phyloP scores from a whole-genome alignment of 2,113 vertebrate genomes.

The Andinoacara biseriatus region DNA sequence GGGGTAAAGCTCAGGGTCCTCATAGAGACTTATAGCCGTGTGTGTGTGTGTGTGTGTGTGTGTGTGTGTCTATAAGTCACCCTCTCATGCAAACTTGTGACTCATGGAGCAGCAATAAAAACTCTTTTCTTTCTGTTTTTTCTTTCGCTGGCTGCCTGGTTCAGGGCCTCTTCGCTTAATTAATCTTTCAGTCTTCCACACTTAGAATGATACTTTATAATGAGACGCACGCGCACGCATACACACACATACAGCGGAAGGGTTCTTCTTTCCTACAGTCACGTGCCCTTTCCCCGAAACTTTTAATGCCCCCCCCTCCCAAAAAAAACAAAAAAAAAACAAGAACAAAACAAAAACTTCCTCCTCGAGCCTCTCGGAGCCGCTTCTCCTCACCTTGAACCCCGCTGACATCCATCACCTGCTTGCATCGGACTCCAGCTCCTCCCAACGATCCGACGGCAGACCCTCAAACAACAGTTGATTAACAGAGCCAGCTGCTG shows the following conservation, averaged over 20 bases:
- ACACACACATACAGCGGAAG: background rate
- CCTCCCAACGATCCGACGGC: conserved; percentile 12
- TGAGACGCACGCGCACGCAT: background rate
- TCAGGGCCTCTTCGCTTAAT: background rate
- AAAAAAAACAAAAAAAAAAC: too few species aligned
- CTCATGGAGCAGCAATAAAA: conserved; percentile 33
- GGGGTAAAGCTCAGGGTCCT: background rate
- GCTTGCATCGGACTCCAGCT: conserved; percentile 57
- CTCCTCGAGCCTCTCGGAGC: background rate
- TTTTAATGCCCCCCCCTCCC: background rate
- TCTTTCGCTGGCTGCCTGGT: background rate
- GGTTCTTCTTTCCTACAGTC: background rate
- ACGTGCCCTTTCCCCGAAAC: background rate
- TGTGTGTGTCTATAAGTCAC: conserved; percentile 27
- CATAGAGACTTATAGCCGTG: background rate
- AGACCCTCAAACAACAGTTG: background rate
- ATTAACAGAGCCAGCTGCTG: background rate
- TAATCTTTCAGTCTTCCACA: background rate
- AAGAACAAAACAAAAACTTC: background rate
- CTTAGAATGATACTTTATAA: background rate
- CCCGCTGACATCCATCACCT: conserved; percentile 65
- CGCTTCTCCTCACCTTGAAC: conserved; percentile 50
- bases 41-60: conserved; percentile 20
- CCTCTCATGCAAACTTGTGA: conserved; percentile 41
- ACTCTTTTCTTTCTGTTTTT: background rate